Conservation (phyloP, 2,797 vertebrate species). For the Eulemur rubriventer region DNA sequence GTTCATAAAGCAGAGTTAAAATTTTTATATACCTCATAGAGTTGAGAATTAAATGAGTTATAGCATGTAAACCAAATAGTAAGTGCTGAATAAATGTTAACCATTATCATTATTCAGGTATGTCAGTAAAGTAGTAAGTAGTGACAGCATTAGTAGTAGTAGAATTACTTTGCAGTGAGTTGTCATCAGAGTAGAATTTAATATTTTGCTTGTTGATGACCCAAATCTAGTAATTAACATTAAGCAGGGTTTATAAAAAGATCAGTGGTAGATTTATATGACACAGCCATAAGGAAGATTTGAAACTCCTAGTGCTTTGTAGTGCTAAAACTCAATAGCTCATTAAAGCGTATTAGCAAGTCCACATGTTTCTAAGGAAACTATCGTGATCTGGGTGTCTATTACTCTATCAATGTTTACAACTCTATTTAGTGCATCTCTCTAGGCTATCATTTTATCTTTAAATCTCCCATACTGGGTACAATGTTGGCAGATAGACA, state of each 20-base stretch:
- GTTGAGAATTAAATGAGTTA: not conserved
- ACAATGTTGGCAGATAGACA: not conserved
- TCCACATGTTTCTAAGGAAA: slow-evolving; percentile 53
- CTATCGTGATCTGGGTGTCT: not conserved
- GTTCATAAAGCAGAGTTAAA: not conserved
- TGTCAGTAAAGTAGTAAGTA: not conserved
- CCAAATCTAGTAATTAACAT: slow-evolving; percentile 49
- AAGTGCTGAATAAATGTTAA: not conserved
- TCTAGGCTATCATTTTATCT: slow-evolving; percentile 29
- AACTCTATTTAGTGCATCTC: not conserved
- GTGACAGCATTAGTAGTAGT: not conserved
- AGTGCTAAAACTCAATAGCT: slow-evolving; percentile 37
- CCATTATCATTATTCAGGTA: not conserved
- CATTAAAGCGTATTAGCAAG: slow-evolving; percentile 48
- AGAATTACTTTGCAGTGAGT: slow-evolving; percentile 13
- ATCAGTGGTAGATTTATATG: slow-evolving; percentile 38
- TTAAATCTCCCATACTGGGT: not conserved
- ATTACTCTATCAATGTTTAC: slow-evolving; percentile 36
- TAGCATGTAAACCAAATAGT: not conserved
- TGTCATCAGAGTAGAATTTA: slow-evolving; percentile 27
- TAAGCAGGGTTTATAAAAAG: slow-evolving; percentile 41
- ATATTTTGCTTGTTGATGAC: slow-evolving; percentile 28
- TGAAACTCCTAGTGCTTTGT: slow-evolving; percentile 34
- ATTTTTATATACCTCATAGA: not conserved
- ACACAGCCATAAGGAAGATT: slow-evolving; percentile 1